Evolutionary conservation across 35 echinoderm and acorn worm genomes (phyloP).

Genomic region (Apostichopus parvimensis): DNA sequence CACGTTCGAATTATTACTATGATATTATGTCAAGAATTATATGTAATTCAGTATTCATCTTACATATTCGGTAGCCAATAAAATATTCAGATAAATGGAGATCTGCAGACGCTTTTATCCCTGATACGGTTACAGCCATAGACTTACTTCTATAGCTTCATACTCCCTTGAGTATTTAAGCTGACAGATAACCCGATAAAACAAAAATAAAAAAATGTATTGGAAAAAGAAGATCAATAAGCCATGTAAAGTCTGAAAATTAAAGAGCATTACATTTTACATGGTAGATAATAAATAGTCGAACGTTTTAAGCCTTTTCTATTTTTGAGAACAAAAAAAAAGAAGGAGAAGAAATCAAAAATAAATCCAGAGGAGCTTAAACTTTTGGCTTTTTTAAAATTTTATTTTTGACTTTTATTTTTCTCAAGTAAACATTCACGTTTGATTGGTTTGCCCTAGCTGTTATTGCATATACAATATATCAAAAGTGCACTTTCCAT

Average conservation of each 20-base stretch:
- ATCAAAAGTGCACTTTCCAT: no score
- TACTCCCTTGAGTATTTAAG: not conserved
- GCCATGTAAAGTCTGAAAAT: not conserved
- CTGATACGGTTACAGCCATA: not conserved
- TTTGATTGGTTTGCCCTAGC: no score
- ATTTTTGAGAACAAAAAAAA: not conserved
- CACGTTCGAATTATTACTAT: not conserved
- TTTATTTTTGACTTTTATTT: no score
- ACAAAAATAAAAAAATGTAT: not conserved
- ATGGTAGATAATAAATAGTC: not conserved
- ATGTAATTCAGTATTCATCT: constrained; percentile 21
- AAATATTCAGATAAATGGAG: constrained; percentile 16
- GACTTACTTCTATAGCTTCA: not conserved
- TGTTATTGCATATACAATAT: no score
- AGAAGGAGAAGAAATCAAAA: not conserved
- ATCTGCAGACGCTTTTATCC: not conserved
- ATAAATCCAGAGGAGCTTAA: not conserved
- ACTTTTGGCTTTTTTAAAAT: no score
- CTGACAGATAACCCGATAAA: not conserved
- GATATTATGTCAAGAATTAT: not conserved
- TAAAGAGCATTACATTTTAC: not conserved
- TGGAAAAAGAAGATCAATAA: not conserved
- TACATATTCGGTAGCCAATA: constrained; percentile 38
- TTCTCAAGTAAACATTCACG: no score
- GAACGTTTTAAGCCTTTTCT: not conserved